phyloP scores from a whole-genome alignment of 2,888 invertebrate species.

The Pristionchus maxplancki region DNA sequence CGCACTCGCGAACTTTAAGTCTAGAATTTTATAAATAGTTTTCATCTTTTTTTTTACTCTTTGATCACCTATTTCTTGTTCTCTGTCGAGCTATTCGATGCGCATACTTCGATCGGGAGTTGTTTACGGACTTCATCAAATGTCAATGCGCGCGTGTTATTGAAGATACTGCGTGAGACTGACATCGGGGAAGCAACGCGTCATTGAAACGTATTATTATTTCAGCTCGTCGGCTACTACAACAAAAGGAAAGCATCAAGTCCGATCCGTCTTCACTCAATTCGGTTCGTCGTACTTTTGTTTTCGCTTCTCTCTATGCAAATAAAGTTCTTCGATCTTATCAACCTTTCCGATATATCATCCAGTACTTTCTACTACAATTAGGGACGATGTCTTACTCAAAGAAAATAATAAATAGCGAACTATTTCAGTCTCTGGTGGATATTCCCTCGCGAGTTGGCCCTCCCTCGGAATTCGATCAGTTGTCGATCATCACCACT shows the following conservation, averaged over 20 bases:
- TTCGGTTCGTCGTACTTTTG: neutral
- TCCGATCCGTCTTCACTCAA: neutral
- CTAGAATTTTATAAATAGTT: too few species aligned
- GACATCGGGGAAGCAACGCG: neutral
- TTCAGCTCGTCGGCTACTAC: conserved; percentile 19
- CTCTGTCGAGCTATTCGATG: neutral
- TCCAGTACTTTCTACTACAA: neutral
- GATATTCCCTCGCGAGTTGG: neutral
- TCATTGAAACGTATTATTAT: neutral
- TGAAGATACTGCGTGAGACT: neutral
- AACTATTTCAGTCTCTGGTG: neutral
- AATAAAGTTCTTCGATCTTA: too few species aligned
- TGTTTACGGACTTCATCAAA: neutral
- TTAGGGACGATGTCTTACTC: neutral
- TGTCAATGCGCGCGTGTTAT: neutral
- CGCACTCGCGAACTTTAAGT: too few species aligned
- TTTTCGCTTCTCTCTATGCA: neutral
- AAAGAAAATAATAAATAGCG: neutral
- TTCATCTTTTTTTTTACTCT: too few species aligned
- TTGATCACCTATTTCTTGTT: neutral
- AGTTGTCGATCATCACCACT: conserved; percentile 17
- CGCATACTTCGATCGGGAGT: neutral
- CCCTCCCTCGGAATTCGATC: conserved; percentile 13
- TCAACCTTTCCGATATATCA: too few species aligned
- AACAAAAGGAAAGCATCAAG: neutral